These are phyloP conservation scores for Cotesia glomerata DNA, from an alignment of 1,140 invertebrate genomes.

Conservation along the genomic window DNA sequence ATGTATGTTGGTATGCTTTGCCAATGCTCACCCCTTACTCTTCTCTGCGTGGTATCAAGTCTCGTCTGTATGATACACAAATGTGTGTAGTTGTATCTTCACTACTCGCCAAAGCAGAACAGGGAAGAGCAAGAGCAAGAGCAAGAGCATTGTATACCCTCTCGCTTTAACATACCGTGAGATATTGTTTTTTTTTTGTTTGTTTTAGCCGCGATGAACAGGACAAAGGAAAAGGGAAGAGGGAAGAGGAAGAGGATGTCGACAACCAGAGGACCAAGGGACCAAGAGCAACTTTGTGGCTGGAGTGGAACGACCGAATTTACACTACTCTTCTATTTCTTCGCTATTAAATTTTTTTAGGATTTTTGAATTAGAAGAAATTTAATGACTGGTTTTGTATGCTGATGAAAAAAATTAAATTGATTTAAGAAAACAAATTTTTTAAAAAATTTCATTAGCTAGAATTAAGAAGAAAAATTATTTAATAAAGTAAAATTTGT, in stretches of 20 bases:
- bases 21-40: too few relatives aligned
- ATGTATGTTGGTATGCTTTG: too few relatives aligned
- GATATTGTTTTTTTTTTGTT: constrained; percentile 1
- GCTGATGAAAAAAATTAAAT: neutral
- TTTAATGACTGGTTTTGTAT: neutral
- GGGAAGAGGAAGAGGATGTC: too few relatives aligned
- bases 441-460: too few relatives aligned
- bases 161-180: neutral
- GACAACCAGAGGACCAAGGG: neutral
- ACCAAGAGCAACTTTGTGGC: constrained; percentile 9
- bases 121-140: neutral
- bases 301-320: constrained; percentile 21
- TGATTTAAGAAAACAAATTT: neutral
- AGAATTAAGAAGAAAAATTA: too few relatives aligned
- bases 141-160: neutral
- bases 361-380: neutral
- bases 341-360: neutral
- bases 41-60: neutral
- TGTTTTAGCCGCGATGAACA: neutral
- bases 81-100: too few relatives aligned
- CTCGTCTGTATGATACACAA: neutral
- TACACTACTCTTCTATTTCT: neutral
- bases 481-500: too few relatives aligned
- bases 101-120: too few relatives aligned
- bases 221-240: too few relatives aligned